Conservation (phyloP, 2,113 vertebrate genomes). For the Irena cyanogastra region DNA sequence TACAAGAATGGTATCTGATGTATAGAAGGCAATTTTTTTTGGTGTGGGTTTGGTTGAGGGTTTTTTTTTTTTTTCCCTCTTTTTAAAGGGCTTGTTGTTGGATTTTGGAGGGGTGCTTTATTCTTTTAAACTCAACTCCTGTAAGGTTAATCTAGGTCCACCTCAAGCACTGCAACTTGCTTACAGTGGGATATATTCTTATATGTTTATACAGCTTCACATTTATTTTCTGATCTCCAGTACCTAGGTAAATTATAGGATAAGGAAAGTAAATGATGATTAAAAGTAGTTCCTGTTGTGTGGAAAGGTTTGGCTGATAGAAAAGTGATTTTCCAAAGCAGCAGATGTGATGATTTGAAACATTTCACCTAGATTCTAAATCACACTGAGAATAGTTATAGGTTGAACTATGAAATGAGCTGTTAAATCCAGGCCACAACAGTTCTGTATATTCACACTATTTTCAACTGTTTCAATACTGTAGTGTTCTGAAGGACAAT, state of each 20-base stretch:
- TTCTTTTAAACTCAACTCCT: background rate
- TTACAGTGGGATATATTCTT: background rate
- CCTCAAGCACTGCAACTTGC: background rate
- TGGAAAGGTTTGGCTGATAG: background rate
- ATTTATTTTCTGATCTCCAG: background rate
- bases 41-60: background rate
- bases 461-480: background rate
- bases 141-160: background rate
- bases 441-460: background rate
- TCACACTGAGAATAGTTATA: background rate
- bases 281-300: background rate
- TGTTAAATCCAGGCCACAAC: background rate
- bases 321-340: background rate
- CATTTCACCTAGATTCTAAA: background rate
- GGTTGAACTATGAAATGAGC: background rate
- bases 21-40: background rate
- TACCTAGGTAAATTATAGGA: background rate
- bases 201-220: background rate
- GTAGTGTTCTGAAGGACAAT: background rate
- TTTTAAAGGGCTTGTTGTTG: background rate
- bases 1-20: background rate
- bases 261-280: background rate
- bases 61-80: background rate
- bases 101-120: background rate
- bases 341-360: background rate